Base-by-base conservation (phyloP, 2,888 invertebrate species). In the Orchesella flavescens region DNA sequence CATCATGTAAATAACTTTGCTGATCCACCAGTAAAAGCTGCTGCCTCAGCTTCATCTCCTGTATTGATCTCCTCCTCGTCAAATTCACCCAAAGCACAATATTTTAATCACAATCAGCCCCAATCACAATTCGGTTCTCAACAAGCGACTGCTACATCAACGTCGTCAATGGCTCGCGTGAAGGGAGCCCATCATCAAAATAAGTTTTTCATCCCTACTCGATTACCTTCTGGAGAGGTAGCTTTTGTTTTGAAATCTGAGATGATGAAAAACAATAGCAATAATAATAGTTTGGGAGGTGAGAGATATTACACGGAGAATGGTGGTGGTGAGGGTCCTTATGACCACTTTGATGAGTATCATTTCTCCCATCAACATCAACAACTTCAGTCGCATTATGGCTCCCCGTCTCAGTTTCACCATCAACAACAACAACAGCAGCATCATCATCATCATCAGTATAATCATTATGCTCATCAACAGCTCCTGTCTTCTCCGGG, bases 191-290 rank as follows among this genome's bases (percentile, higher is more conserved):
- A 57, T 49, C 49, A 66, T 13, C 46, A 55, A 66, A 83, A 68
- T 66, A 83, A 77, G 34, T 82, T 72, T 53, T 78, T 86, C 19
- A 74, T 91, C 59, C 91, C 91, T 0, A 90, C 90, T 1, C 89
- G 89, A 79, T 86, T 91, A 55, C 88, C 89, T 2, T 90, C 89
- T 85, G 91, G 91, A 3, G 90, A 91, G 74, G 84, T 91, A 44
- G 90, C 91, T 23, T 91, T 91, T 85, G 89, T 91, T 46, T 88
- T 91, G 77, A 86, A 86, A 59, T 74, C 77, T 46, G 79, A 71
- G 34, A 34, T 34, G 34, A 34, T 34, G 34, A 34, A 34, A 43
- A 24, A 57, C 17, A 61, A n/a, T 63, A 57, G 44, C 34, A 21
- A 34, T 12, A 24, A 57, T 9, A 61, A n/a, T 63, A 57, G 44